Conservation (phyloP, 2,888 invertebrate species). For the Tubiluchus corallicola region DNA sequence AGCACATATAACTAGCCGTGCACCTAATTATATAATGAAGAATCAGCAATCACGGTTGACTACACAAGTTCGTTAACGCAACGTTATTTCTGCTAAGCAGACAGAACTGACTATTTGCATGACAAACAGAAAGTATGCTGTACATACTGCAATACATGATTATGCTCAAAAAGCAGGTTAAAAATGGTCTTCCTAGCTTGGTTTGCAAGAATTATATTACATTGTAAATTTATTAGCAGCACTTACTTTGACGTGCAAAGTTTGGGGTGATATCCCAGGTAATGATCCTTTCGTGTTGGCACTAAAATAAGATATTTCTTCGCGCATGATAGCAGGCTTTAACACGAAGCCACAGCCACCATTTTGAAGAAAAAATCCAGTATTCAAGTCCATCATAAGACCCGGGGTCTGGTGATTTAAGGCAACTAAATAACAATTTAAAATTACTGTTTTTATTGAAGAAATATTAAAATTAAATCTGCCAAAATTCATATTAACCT, state of each 20-base stretch:
- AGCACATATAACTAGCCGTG: too few species aligned
- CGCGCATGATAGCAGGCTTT: slow-evolving; percentile 38
- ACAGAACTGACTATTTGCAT: too few species aligned
- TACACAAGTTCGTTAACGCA: too few species aligned
- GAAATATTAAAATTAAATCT: background rate
- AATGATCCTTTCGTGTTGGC: slow-evolving; percentile 30
- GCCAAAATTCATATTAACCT: background rate
- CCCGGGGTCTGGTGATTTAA: slow-evolving; percentile 41
- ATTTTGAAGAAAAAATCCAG: slow-evolving; percentile 39
- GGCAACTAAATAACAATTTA: slow-evolving; percentile 27
- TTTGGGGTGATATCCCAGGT: slow-evolving; percentile 32
- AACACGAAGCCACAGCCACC: slow-evolving; percentile 40
- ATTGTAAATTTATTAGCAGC: too few species aligned
- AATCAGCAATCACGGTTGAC: too few species aligned
- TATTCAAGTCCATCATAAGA: slow-evolving; percentile 41
- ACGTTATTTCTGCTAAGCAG: too few species aligned
- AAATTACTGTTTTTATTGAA: slow-evolving; percentile 8
- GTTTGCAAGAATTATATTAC: too few species aligned
- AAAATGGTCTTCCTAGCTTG: too few species aligned
- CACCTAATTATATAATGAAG: too few species aligned
- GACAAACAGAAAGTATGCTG: too few species aligned
- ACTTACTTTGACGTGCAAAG: slow-evolving; percentile 31
- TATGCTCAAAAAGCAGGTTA: too few species aligned
- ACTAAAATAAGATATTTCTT: slow-evolving; percentile 31
- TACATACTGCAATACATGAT: too few species aligned